phyloP scores from a whole-genome alignment of 2,888 invertebrate genomes.

The Acanthopleura granulata region DNA sequence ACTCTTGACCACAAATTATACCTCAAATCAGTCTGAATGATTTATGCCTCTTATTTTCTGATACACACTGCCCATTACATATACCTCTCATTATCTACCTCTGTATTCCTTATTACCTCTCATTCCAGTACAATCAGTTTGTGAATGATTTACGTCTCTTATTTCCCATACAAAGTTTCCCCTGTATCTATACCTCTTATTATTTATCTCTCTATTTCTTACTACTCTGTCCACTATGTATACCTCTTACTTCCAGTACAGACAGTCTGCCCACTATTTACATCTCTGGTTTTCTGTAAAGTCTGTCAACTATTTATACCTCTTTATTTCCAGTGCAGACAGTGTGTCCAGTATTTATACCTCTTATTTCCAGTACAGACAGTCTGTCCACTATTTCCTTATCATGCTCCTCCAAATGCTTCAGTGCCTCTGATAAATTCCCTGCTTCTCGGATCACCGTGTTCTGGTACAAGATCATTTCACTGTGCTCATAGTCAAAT shows the following conservation, averaged over 20 bases:
- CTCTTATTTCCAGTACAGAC: constrained; percentile 91
- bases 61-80: too few relatives aligned
- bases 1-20: too few relatives aligned
- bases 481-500: constrained; percentile 95
- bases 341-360: constrained; percentile 72
- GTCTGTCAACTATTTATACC: neutral
- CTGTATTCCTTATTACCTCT: too few relatives aligned
- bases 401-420: constrained; percentile 88
- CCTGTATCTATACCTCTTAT: too few relatives aligned
- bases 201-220: constrained; percentile 91
- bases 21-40: too few relatives aligned
- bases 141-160: too few relatives aligned
- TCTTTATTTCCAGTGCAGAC: too few relatives aligned
- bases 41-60: too few relatives aligned
- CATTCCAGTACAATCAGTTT: too few relatives aligned
- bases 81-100: too few relatives aligned
- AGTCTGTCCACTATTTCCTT: constrained; percentile 94
- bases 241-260: constrained; percentile 23
- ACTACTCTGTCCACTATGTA: constrained; percentile 94
- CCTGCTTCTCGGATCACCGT: constrained; percentile 95
- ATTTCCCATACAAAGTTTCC: too few relatives aligned
- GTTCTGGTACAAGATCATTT: constrained; percentile 96
- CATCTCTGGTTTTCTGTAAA: neutral
- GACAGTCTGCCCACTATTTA: neutral
- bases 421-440: constrained; percentile 84